A percentile compares a stretch with the other conserved stretches of the same genome.
Evolutionary conservation across 2,797 vertebrate species (phyloP).

Genomic region (Darevskia mixta): DNA sequence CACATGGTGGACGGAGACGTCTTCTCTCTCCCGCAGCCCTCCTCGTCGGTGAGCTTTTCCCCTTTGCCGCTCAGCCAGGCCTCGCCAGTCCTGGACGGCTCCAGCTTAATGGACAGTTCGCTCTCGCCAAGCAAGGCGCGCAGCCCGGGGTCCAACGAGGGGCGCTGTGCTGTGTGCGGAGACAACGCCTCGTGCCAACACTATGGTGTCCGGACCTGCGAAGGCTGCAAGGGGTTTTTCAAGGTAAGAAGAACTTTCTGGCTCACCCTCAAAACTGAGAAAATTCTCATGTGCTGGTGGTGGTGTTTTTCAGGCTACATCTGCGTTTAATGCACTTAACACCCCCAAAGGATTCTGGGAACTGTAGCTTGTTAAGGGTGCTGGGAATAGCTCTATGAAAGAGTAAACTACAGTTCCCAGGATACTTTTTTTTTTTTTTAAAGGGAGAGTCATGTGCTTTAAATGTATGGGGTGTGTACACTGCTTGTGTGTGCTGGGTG

Average conservation of each 20-base stretch:
- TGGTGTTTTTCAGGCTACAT: too few species aligned
- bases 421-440: too few species aligned
- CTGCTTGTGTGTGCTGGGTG: not conserved
- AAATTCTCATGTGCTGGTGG: too few species aligned
- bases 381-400: too few species aligned
- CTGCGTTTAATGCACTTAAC: too few species aligned
- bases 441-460: too few species aligned
- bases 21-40: conserved; percentile 76
- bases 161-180: conserved; percentile 94
- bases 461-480: not conserved
- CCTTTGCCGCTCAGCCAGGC: conserved; percentile 80
- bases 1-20: conserved; percentile 77
- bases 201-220: conserved; percentile 94
- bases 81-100: conserved; percentile 78
- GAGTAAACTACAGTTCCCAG: too few species aligned
- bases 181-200: conserved; percentile 98
- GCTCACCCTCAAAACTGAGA: too few species aligned
- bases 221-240: conserved; percentile 93
- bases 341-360: too few species aligned
- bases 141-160: conserved; percentile 83
- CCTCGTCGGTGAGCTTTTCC: conserved; percentile 77
- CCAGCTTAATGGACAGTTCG: conserved; percentile 77
- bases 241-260: conserved; percentile 79
- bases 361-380: too few species aligned
- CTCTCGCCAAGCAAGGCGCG: conserved; percentile 82